These are phyloP conservation scores for Nephrotoma guestfalica DNA, from an alignment of 2,888 invertebrate species.

Conservation along the genomic window DNA sequence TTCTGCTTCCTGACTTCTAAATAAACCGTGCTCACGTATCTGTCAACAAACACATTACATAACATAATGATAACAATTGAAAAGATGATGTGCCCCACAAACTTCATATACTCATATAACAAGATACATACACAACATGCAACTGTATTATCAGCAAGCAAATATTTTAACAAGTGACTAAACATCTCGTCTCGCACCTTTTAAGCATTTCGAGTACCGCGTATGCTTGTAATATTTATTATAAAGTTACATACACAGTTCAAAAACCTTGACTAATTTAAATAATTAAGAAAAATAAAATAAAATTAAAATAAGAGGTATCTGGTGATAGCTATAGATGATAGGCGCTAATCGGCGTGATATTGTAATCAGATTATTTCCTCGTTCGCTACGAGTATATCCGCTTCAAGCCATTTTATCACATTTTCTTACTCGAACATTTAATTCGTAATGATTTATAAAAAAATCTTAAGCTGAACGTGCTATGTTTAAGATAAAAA, in stretches of 20 bases:
- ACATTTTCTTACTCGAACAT: not conserved
- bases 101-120: too few relatives aligned
- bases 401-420: not conserved
- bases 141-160: not conserved
- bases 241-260: not conserved
- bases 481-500: not conserved
- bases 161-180: not conserved
- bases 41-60: too few relatives aligned
- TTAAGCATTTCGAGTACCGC: not conserved
- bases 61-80: too few relatives aligned
- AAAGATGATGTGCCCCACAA: too few relatives aligned
- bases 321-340: not conserved
- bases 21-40: too few relatives aligned
- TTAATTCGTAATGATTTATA: not conserved
- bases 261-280: not conserved
- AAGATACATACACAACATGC: not conserved
- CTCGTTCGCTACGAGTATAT: not conserved
- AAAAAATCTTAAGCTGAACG: not conserved
- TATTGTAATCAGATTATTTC: not conserved
- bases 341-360: not conserved
- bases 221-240: not conserved
- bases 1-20: too few relatives aligned
- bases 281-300: not conserved
- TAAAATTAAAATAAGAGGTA: not conserved
- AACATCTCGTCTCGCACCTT: not conserved